phyloP scores from a whole-genome alignment of 2,797 vertebrate species.

The Anguilla obscura region DNA sequence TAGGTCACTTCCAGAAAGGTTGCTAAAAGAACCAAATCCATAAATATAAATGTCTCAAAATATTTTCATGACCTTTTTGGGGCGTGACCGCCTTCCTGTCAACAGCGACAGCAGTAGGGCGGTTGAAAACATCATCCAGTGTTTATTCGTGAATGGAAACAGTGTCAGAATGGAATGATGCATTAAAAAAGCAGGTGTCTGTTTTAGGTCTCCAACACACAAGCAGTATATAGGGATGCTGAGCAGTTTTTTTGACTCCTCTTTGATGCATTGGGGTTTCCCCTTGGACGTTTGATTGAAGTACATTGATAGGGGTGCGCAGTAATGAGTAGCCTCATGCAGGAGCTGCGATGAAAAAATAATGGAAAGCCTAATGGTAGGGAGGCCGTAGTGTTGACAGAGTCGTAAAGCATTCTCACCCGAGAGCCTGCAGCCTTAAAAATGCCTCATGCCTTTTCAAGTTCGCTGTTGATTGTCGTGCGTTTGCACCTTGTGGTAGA shows the following conservation, averaged over 20 bases:
- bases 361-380: slow-evolving; percentile 4
- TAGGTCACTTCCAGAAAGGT: neutral
- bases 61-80: slow-evolving; percentile 54
- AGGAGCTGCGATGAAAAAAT: neutral
- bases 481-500: neutral
- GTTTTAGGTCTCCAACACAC: slow-evolving; percentile 39
- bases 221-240: neutral
- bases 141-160: slow-evolving; percentile 57
- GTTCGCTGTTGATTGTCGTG: neutral
- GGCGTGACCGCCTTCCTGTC: slow-evolving; percentile 52
- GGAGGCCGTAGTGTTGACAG: slow-evolving; percentile 11
- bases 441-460: neutral
- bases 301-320: neutral
- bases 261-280: neutral
- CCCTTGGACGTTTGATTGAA: neutral
- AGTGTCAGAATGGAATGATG: slow-evolving; percentile 54
- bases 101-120: slow-evolving; percentile 33
- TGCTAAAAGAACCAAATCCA: neutral
- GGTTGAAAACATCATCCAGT: slow-evolving; percentile 52
- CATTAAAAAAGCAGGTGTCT: slow-evolving; percentile 59
- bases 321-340: neutral
- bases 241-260: no score
- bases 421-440: neutral
- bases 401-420: neutral
- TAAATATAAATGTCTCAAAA: slow-evolving; percentile 45